A percentile compares a stretch with the other conserved stretches of the same genome.
Conservation (phyloP, 2,888 invertebrate species). For the Tipula lateralis region DNA sequence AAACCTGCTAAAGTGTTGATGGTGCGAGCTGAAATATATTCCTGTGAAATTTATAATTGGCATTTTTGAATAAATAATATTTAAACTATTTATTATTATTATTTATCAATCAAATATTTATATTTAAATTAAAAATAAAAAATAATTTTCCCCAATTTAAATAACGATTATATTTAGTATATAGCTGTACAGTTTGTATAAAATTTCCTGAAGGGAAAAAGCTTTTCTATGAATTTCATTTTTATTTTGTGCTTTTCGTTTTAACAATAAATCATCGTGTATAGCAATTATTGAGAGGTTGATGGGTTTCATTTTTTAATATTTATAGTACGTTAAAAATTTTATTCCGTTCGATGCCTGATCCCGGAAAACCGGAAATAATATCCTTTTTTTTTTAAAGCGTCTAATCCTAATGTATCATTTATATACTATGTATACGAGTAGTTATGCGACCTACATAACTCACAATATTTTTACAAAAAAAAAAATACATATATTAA, state of each 20-base stretch:
- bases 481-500: not conserved
- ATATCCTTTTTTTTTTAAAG: not conserved
- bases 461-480: not conserved
- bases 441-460: not conserved
- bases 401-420: not conserved
- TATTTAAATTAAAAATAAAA: not conserved
- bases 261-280: not conserved
- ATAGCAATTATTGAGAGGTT: not conserved
- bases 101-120: not conserved
- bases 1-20: too few species aligned
- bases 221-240: not conserved
- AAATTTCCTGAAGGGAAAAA: not conserved
- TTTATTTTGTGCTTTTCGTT: not conserved
- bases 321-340: not conserved
- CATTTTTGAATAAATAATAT: too few species aligned
- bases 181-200: too few species aligned
- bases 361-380: not conserved
- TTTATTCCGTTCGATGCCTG: not conserved
- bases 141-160: not conserved
- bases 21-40: too few species aligned
- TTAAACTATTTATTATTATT: not conserved
- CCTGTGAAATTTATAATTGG: too few species aligned
- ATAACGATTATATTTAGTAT: not conserved
- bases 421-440: not conserved
- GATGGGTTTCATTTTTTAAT: not conserved